These are phyloP conservation scores for Orbicella faveolata DNA, from an alignment of 64 coral and sea anemone genomes.

Conservation along the genomic window DNA sequence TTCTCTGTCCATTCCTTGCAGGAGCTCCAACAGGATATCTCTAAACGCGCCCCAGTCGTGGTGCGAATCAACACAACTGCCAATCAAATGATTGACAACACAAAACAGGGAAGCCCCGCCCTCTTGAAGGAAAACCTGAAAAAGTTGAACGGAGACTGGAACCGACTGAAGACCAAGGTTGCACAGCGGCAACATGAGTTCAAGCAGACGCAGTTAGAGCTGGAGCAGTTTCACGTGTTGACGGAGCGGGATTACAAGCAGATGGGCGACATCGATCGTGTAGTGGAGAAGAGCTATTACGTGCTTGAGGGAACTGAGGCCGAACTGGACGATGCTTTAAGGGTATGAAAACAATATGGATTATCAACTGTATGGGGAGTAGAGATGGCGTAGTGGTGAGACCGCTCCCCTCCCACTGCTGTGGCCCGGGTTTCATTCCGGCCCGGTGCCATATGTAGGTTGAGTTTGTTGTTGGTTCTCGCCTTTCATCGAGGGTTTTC, in stretches of 20 bases:
- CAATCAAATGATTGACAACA: slow-evolving; percentile 83
- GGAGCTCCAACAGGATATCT: slow-evolving; percentile 93
- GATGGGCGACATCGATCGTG: slow-evolving; percentile 70
- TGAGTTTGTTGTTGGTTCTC: no score
- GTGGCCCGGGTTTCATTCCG: no score
- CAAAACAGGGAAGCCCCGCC: slow-evolving; percentile 79
- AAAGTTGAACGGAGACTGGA: slow-evolving; percentile 91
- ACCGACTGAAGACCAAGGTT: slow-evolving; percentile 89
- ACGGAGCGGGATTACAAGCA: slow-evolving; percentile 63
- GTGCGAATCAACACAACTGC: slow-evolving; percentile 93
- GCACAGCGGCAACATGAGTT: slow-evolving; percentile 82
- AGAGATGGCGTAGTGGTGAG: not conserved
- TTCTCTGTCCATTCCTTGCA: not conserved
- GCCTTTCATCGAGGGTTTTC: no score
- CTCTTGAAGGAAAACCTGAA: slow-evolving; percentile 74
- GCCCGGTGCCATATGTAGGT: no score
- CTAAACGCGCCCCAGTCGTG: slow-evolving; percentile 80
- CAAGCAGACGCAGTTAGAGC: slow-evolving; percentile 69
- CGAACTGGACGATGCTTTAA: slow-evolving; percentile 68
- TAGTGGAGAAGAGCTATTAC: slow-evolving; percentile 78
- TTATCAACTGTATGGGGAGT: not conserved
- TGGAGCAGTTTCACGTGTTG: slow-evolving; percentile 73
- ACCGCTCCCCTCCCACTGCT: no score
- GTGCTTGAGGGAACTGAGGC: slow-evolving; percentile 63
- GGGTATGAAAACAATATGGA: slow-evolving; percentile 19